Base-by-base conservation (phyloP, 1,140 invertebrate species). In the Cyrtorhinus lividipennis region DNA sequence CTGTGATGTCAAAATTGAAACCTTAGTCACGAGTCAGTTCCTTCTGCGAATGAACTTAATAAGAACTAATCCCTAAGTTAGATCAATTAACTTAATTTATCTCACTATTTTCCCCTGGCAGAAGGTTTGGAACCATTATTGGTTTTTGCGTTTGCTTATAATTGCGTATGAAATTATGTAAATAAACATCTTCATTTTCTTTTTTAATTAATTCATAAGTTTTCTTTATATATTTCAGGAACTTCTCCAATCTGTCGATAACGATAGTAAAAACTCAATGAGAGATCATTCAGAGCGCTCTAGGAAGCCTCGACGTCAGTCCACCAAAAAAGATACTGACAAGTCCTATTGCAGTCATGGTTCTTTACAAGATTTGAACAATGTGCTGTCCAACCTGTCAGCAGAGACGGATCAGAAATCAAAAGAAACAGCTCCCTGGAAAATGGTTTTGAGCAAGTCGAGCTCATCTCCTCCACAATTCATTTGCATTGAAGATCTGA, bases 161-260 rank as follows among this genome's bases (percentile, higher is more conserved):
- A n/a, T n/a, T n/a, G n/a, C n/a, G n/a, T n/a, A n/a, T n/a, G n/a
- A n/a, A n/a, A n/a, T n/a, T n/a, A n/a, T n/a, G n/a, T n/a, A n/a
- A n/a, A n/a, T n/a, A n/a, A n/a, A n/a, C n/a, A n/a, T n/a, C n/a
- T n/a, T n/a, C n/a, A n/a, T n/a, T n/a, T n/a, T n/a, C n/a, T n/a
- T n/a, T n/a, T n/a, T n/a, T n/a, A n/a, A n/a, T n/a, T n/a, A n/a
- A n/a, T n/a, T n/a, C n/a, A n/a, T n/a, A n/a, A n/a, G n/a, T n/a
- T n/a, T n/a, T n/a, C n/a, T n/a, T n/a, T n/a, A n/a, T n/a, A n/a
- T n/a, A n/a, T 60, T 69, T 60, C 65, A 82, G 79, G 76, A 80
- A 71, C 73, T 83, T 65, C 71, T 83, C 53, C 75, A 77, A 70
- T 75, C 80, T 70, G 80, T 76, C 13, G 80, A 82, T 70, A 79